These are phyloP conservation scores for Xiphorhynchus erythropygius DNA, from an alignment of 2,797 vertebrate genomes.

Conservation along the genomic window DNA sequence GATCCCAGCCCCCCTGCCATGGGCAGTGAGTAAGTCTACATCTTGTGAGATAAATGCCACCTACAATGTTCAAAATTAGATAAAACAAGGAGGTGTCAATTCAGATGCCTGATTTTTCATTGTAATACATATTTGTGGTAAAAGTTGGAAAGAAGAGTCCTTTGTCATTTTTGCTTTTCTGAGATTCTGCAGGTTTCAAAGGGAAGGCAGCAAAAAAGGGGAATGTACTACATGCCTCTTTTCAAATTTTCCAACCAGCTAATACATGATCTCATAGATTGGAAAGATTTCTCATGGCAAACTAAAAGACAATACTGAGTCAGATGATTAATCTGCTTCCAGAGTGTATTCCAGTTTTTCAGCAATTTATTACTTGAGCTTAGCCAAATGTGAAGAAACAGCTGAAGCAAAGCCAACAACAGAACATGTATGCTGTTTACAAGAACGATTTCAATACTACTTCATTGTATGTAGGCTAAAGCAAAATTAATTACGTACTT, in stretches of 20 bases:
- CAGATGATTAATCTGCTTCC: constrained; percentile 64
- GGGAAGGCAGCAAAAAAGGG: not conserved
- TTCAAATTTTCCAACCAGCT: constrained; percentile 48
- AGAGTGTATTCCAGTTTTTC: constrained; percentile 35
- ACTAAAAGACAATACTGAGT: constrained; percentile 52
- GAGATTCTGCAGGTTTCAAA: constrained; percentile 24
- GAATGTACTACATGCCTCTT: not conserved
- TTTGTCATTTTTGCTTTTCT: not conserved
- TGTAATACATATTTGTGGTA: not conserved
- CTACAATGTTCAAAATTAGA: not conserved
- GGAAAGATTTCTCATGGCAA: constrained; percentile 57
- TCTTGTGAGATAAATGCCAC: not conserved
- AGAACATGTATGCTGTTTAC: not conserved
- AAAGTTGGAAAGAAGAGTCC: not conserved
- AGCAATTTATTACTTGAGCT: constrained; percentile 37
- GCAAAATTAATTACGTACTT: not conserved
- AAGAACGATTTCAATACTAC: not conserved
- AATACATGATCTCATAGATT: constrained; percentile 68
- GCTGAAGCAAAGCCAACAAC: constrained; percentile 50
- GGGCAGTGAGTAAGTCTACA: not conserved
- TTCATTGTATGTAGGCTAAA: not conserved
- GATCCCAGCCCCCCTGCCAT: not conserved
- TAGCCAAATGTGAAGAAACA: constrained; percentile 59
- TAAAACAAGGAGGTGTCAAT: not conserved
- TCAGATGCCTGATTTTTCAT: not conserved